phyloP scores from a whole-genome alignment of 2,797 vertebrate genomes.

The Ammospiza maritima region DNA sequence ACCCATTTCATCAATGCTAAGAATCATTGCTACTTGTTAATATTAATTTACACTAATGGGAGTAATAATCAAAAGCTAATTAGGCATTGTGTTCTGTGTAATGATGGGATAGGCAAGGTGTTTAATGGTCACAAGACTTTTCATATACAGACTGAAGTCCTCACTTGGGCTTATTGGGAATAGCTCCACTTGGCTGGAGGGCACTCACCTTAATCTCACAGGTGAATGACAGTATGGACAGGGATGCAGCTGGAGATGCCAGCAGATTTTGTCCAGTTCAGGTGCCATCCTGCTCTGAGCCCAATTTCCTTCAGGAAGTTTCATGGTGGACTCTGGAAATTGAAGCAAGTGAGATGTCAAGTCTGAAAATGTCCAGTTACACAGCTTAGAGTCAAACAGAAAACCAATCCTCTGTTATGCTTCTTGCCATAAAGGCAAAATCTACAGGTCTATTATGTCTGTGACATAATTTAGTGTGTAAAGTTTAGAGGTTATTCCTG shows the following conservation, averaged over 20 bases:
- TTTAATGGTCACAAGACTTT: neutral
- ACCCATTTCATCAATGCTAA: neutral
- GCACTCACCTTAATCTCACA: neutral
- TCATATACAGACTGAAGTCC: accelerated
- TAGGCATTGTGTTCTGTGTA: neutral
- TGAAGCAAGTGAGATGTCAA: neutral
- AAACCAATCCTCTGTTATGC: neutral
- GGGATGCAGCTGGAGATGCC: accelerated
- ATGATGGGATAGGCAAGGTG: neutral
- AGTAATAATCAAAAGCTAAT: neutral
- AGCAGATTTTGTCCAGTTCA: neutral
- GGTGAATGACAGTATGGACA: neutral
- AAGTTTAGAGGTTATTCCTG: neutral
- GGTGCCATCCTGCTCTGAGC: neutral
- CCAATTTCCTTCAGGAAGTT: neutral
- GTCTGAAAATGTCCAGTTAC: neutral
- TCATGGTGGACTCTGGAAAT: neutral
- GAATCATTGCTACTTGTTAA: neutral
- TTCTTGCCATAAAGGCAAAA: neutral
- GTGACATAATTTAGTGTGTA: neutral
- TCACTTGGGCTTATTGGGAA: neutral
- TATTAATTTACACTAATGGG: neutral
- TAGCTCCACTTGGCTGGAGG: neutral
- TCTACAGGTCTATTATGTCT: neutral
- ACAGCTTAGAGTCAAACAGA: neutral